Evolutionary conservation across 1,140 invertebrate species (phyloP).

Genomic region (Oreohelix idahoensis): DNA sequence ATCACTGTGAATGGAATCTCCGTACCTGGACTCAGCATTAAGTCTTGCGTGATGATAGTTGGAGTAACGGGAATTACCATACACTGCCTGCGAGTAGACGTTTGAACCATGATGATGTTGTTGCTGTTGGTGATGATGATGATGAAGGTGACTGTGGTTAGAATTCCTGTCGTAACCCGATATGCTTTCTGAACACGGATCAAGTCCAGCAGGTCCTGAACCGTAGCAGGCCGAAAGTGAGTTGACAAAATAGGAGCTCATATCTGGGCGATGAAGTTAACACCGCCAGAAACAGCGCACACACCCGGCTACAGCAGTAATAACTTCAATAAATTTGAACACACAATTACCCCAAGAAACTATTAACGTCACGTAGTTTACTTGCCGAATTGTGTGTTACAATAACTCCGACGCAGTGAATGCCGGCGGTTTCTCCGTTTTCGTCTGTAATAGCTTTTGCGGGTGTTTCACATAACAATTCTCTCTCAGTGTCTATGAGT

Average conservation of each 20-base stretch:
- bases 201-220: slow-evolving; percentile 57
- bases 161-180: slow-evolving; percentile 46
- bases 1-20: slow-evolving; percentile 47
- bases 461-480: not conserved
- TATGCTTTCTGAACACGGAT: slow-evolving; percentile 61
- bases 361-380: not conserved
- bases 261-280: slow-evolving; percentile 38
- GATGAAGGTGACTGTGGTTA: slow-evolving; percentile 32
- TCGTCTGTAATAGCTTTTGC: not conserved
- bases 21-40: not conserved
- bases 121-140: slow-evolving; percentile 32
- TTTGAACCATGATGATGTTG: not conserved
- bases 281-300: not conserved
- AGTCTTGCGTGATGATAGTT: slow-evolving; percentile 13
- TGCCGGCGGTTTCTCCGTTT: not conserved
- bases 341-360: slow-evolving; percentile 7
- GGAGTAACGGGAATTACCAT: slow-evolving; percentile 2
- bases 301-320: not conserved
- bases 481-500: slow-evolving; percentile 6
- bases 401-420: not conserved
- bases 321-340: not conserved
- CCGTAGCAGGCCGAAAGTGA: slow-evolving; percentile 69
- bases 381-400: not conserved
- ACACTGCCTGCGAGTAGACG: not conserved
- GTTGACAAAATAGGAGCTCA: slow-evolving; percentile 71